Percentiles rank a stretch among this genome's conserved stretches.
Conservation (phyloP, 2,888 invertebrate genomes). For the Cylloceria caligata region DNA sequence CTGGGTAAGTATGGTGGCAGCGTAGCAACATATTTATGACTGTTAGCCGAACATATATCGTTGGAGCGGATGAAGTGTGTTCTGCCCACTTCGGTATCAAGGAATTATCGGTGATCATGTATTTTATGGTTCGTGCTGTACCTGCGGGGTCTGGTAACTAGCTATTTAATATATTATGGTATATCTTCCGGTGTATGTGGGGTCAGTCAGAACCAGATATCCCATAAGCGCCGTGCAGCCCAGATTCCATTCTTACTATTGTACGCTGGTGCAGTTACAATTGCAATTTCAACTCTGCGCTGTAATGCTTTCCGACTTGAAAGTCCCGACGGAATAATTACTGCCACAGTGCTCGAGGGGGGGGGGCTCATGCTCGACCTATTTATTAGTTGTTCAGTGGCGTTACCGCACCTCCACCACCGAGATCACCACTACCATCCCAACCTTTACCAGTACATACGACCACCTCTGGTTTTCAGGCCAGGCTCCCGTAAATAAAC, state of each 20-base stretch:
- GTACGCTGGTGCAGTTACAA: conserved; percentile 15
- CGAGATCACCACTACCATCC: conserved; percentile 25
- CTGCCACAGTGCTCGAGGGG: conserved; percentile 33
- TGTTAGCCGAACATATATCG: conserved; percentile 64
- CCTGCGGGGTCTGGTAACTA: background rate
- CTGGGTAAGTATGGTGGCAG: conserved; percentile 42
- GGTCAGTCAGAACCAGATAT: conserved; percentile 42
- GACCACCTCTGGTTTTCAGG: background rate
- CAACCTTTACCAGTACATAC: background rate
- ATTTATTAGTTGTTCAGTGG: conserved; percentile 66
- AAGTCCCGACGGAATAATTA: conserved; percentile 62
- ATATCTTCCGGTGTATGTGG: background rate
- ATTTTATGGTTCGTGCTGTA: conserved; percentile 54
- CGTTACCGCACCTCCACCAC: conserved; percentile 53
- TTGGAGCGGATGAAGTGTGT: conserved; percentile 39
- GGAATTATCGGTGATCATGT: conserved; percentile 64
- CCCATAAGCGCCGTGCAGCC: background rate
- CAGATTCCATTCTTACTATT: conserved; percentile 9
- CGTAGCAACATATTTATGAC: conserved; percentile 63
- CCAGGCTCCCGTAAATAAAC: conserved; percentile 56
- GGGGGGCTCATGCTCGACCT: conserved; percentile 36
- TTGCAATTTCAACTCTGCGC: conserved; percentile 30
- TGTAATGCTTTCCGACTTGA: conserved; percentile 47
- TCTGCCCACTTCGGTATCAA: conserved; percentile 49
- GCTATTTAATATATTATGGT: background rate